Conservation (phyloP, 2,888 invertebrate species). For the Diachrysia chrysitis region DNA sequence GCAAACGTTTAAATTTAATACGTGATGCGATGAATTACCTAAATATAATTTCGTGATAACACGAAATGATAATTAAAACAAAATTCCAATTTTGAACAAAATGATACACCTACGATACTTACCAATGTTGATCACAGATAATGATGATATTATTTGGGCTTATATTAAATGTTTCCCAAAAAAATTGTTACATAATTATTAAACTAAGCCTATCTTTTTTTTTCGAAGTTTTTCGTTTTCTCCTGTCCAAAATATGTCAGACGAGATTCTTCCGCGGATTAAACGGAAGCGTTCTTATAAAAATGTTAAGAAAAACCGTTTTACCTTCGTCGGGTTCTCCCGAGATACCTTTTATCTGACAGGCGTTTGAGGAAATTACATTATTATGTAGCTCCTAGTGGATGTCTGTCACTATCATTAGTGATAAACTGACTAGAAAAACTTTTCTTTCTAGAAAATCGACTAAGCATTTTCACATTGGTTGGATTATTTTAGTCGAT, state of each 20-base stretch:
- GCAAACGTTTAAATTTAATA: too few relatives aligned
- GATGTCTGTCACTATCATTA: neutral
- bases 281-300: neutral
- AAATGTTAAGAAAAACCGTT: neutral
- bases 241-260: neutral
- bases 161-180: too few relatives aligned
- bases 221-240: neutral
- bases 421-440: neutral
- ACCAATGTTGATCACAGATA: too few relatives aligned
- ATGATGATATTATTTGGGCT: too few relatives aligned
- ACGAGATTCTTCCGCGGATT: neutral
- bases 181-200: neutral
- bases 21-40: too few relatives aligned
- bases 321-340: neutral
- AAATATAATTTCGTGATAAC: too few relatives aligned
- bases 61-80: too few relatives aligned
- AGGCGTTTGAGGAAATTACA: conserved; percentile 3
- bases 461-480: neutral
- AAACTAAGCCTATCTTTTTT: neutral
- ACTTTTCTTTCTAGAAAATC: neutral
- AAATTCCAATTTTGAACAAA: too few relatives aligned
- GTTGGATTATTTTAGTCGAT: neutral
- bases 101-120: too few relatives aligned
- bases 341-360: conserved; percentile 8
- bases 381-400: neutral